Evolutionary conservation across 2,113 vertebrate genomes (phyloP).

Genomic region (Pterophyllum scalare): DNA sequence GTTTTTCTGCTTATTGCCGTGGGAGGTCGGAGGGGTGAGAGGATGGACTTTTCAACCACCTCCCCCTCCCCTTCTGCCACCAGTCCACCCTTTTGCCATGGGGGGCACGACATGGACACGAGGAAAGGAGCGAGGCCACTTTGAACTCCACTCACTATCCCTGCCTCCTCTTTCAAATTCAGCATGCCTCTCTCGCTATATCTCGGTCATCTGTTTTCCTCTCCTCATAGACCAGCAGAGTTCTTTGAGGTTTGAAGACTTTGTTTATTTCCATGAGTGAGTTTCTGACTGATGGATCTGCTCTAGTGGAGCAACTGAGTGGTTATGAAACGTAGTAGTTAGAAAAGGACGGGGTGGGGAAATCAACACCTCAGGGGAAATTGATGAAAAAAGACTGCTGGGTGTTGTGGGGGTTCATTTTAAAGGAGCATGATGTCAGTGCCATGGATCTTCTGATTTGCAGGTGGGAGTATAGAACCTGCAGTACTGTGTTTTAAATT

Average conservation of each 20-base stretch:
- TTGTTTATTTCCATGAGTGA: slow-evolving; percentile 66
- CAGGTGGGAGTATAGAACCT: slow-evolving; percentile 15
- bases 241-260: slow-evolving; percentile 59
- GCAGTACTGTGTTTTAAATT: background rate
- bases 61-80: slow-evolving; percentile 14
- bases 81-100: slow-evolving; percentile 21
- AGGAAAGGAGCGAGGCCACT: slow-evolving; percentile 25
- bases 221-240: slow-evolving; percentile 30
- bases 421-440: slow-evolving; percentile 24
- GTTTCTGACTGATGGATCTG: slow-evolving; percentile 51
- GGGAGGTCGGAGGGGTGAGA: slow-evolving; percentile 62
- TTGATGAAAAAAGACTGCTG: slow-evolving; percentile 41
- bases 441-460: slow-evolving; percentile 26
- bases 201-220: slow-evolving; percentile 36
- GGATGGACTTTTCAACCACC: slow-evolving; percentile 69
- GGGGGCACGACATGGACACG: slow-evolving; percentile 4
- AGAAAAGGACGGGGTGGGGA: slow-evolving; percentile 41
- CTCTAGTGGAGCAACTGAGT: slow-evolving; percentile 46
- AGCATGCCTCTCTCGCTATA: background rate
- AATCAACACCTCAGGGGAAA: slow-evolving; percentile 52
- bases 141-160: slow-evolving; percentile 58
- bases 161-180: slow-evolving; percentile 28
- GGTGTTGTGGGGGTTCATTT: slow-evolving; percentile 39
- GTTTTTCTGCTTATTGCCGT: slow-evolving; percentile 69
- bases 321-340: slow-evolving; percentile 57